phyloP scores from a whole-genome alignment of 1,140 invertebrate species.

The Papilio dardanus region DNA sequence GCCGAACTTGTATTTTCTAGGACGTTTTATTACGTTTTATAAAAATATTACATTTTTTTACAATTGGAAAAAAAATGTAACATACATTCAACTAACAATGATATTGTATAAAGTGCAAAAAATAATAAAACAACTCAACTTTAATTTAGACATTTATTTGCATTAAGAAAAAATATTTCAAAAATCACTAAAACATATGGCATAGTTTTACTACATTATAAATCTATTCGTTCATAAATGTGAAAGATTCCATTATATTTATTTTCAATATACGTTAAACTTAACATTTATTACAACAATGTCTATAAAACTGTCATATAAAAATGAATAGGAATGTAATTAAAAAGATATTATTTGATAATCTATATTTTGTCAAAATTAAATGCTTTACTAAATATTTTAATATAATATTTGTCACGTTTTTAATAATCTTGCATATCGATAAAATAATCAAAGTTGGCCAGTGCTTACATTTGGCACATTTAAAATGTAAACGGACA shows the following conservation, averaged over 20 bases:
- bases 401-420: neutral
- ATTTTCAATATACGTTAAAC: slow-evolving; percentile 28
- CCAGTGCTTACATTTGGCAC: neutral
- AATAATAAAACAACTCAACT: slow-evolving; percentile 7
- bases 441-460: neutral
- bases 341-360: slow-evolving; percentile 17
- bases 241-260: slow-evolving; percentile 22
- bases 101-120: neutral
- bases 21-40: neutral
- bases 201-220: slow-evolving; percentile 22
- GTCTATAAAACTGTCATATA: slow-evolving; percentile 13
- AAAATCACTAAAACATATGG: slow-evolving; percentile 13
- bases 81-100: too few species aligned
- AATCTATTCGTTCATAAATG: slow-evolving; percentile 20
- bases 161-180: slow-evolving; percentile 26
- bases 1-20: neutral
- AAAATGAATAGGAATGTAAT: slow-evolving; percentile 30
- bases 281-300: slow-evolving; percentile 35
- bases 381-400: neutral
- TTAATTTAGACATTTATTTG: slow-evolving; percentile 26
- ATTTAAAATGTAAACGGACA: neutral
- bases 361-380: too few species aligned
- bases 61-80: too few species aligned
- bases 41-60: neutral
- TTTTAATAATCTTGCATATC: neutral